Base-by-base conservation (phyloP, 2,888 invertebrate genomes). In the Agapetus fuscipes region DNA sequence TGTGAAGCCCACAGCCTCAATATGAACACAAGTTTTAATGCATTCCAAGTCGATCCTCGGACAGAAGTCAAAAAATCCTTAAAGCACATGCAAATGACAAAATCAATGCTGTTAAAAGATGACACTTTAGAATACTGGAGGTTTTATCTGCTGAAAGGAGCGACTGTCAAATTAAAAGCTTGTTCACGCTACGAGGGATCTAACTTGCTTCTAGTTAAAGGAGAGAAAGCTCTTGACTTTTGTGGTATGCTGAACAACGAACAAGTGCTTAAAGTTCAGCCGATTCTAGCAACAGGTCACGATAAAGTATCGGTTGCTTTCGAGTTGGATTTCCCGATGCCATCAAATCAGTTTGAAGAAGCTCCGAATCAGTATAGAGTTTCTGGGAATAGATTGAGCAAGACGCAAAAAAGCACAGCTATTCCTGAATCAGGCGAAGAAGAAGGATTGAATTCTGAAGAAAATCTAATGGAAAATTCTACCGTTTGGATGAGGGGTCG, bases 101-200 rank as follows among this genome's bases (percentile, higher is more conserved):
- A 88, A 55, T 84, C 84, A 4, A 85, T 89, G 83, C 73, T 71
- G 2, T 61, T 89, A 46, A 86, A 85, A 0, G 88, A 88, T 57
- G 88, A 88, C 53, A 86, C 87, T 7, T 61, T 88, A 24, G 88
- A 89, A 58, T 89, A 88, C 59, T 89, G 87, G 87, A 87, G 88
- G 2, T 88, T 89, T 62, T 88, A 83, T 62, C 65, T 89, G 31
- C 65, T 85, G 33, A 76, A 79, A 59, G 87, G 86, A 15, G 85
- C 88, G 2, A 74, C 74, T 9, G 86, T 89, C 2, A 74, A 76
- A 48, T 62, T 89, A 15, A 82, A 83, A 54, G 81, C 83, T 30
- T 89, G 88, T 56, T 87, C 88, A 9, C 74, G 82, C 55, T 82
- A 75, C 56, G 75, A 80, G 50, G 88, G 88, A 11, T 81, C 87